Percentiles rank a stretch among this genome's conserved stretches.
Conservation (phyloP, 2,797 vertebrate genomes). For the Novumbra hubbsi region DNA sequence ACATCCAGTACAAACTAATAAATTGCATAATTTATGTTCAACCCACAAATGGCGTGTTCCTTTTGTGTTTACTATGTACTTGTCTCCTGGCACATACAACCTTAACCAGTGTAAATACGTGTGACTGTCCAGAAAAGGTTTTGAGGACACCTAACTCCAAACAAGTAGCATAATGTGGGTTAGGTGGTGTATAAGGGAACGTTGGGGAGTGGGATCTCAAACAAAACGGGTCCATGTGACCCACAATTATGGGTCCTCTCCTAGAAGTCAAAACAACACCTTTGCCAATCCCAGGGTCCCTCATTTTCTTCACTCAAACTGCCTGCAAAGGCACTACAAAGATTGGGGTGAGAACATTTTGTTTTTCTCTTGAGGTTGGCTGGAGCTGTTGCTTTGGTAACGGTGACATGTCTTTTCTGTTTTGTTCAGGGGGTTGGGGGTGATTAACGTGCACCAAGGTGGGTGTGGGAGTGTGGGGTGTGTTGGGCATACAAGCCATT, state of each 20-base stretch:
- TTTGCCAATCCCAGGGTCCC: not conserved
- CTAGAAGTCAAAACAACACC: not conserved
- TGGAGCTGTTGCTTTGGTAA: constrained; percentile 47
- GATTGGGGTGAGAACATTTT: constrained; percentile 27
- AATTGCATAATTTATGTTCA: constrained; percentile 38
- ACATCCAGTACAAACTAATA: constrained; percentile 47
- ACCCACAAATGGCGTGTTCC: constrained; percentile 20
- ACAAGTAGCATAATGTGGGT: not conserved
- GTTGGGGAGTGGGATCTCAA: not conserved
- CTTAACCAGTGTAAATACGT: constrained; percentile 21
- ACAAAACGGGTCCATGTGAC: not conserved
- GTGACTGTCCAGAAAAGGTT: constrained; percentile 12
- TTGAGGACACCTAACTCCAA: not conserved
- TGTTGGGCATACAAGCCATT: constrained; percentile 24
- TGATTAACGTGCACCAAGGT: not conserved
- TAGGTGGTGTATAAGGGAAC: not conserved
- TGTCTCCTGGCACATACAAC: constrained; percentile 1
- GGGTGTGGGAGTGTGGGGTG: constrained; percentile 4
- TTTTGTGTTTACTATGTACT: constrained; percentile 30
- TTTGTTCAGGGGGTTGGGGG: not conserved
- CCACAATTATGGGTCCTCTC: not conserved
- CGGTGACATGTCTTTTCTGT: constrained; percentile 36
- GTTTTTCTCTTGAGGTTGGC: constrained; percentile 29
- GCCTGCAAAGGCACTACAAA: not conserved
- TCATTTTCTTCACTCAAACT: not conserved